Evolutionary conservation across 2,113 vertebrate genomes (phyloP), one percentile per base, ranked within the genome.

Genomic region (Bungarus multicinctus): DNA sequence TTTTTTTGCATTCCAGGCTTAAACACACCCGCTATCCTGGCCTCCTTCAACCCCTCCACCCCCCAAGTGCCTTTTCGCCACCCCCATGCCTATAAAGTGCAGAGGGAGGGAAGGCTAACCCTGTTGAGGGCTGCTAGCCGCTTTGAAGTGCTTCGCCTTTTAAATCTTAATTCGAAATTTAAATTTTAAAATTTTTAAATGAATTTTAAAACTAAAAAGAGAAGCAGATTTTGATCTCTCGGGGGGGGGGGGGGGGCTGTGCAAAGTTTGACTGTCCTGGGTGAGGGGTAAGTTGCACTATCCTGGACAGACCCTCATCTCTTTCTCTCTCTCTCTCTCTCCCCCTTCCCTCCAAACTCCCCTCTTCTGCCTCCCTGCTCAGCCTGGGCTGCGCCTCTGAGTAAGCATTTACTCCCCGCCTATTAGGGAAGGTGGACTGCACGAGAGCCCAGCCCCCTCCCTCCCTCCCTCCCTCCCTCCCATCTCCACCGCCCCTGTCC

Each of bases 321-420:
- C 9, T 52, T 11, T 23, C 55, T 22, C 55, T 5, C 5, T 12
- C 74, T 27, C 74, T 43, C 9, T 52, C 18, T 23, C 55, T 2
- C 55, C 2, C 5, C 90, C 88, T 90, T 89, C 47, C 91, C 39
- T 92, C 93, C 94, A 92, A 94, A 53, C 81, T 43, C n/a, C n/a
- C 47, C 85, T 54, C 95, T 93, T 14, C 91, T 52, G 95, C 95
- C 93, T 50, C 81, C 95, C 94, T 92, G 92, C 30, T 81, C 47
- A 90, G 88, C 92, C 89, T 87, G 95, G 93, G 90, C 94, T 93
- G 92, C 47, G 94, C 94, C 94, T 97, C 96, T 95, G 96, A 96
- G 96, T 96, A 96, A 96, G 96, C 96, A 95, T 93, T 96, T 92
- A 39, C 64, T 95, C 94, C 95, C 94, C 94, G 94, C 96, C 95